These are phyloP conservation scores for Phocoena phocoena DNA, from an alignment of 2,113 vertebrate species.

Conservation along the genomic window DNA sequence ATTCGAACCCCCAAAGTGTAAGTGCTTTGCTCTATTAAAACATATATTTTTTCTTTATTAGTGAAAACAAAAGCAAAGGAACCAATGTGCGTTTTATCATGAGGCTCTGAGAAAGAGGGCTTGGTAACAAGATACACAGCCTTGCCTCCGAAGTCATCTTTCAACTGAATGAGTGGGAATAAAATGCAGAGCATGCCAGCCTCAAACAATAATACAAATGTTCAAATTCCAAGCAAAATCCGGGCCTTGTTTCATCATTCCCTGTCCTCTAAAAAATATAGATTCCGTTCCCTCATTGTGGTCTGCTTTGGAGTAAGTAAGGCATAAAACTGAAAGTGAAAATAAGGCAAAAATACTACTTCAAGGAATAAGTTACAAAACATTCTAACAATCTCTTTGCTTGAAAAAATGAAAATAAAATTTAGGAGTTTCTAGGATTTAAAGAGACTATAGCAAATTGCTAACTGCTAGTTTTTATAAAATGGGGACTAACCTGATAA, in stretches of 20 bases:
- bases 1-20: neutral
- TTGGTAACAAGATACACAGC: neutral
- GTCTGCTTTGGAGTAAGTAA: conserved; percentile 42
- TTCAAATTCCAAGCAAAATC: neutral
- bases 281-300: neutral
- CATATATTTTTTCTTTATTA: neutral
- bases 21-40: neutral
- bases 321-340: neutral
- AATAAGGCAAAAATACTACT: neutral
- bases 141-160: neutral
- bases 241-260: neutral
- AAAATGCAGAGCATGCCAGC: neutral
- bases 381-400: neutral
- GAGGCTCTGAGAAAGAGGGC: neutral
- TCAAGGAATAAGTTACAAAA: conserved; percentile 51
- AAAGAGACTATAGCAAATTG: conserved; percentile 22
- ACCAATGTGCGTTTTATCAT: neutral
- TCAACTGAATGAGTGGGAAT: neutral
- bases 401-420: conserved; percentile 50
- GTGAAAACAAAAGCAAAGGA: conserved; percentile 19
- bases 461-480: neutral
- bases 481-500: neutral
- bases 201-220: neutral
- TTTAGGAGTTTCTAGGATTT: neutral
- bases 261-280: neutral